phyloP scores from a whole-genome alignment of 2,888 invertebrate species.

The Tachina lurida region DNA sequence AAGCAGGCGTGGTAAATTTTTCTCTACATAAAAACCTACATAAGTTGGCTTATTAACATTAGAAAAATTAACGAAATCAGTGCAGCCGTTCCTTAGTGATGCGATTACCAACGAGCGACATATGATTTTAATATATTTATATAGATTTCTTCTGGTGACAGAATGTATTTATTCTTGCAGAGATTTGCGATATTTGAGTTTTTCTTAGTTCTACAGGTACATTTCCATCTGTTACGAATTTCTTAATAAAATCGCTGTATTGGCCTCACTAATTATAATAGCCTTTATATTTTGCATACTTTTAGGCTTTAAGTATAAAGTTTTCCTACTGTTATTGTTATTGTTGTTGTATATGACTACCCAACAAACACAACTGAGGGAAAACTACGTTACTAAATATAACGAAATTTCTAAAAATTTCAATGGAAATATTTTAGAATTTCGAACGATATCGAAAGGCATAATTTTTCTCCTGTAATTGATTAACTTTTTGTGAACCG shows the following conservation, averaged over 20 bases:
- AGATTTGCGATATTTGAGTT: not conserved
- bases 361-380: slow-evolving; percentile 1
- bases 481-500: no score
- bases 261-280: slow-evolving; percentile 45
- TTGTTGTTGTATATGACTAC: slow-evolving; percentile 51
- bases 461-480: no score
- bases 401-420: not conserved
- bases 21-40: no score
- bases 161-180: no score
- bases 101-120: no score
- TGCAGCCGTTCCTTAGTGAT: no score
- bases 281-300: slow-evolving; percentile 64
- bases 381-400: not conserved
- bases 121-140: no score
- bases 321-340: slow-evolving; percentile 43
- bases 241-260: slow-evolving; percentile 24
- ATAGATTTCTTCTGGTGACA: no score
- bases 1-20: no score
- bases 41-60: no score
- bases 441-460: not conserved
- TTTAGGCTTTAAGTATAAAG: slow-evolving; percentile 56
- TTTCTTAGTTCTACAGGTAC: not conserved
- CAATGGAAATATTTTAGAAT: no score
- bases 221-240: not conserved
- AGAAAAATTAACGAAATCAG: no score